Conservation (phyloP, 2,113 vertebrate species). For the Procavia capensis region DNA sequence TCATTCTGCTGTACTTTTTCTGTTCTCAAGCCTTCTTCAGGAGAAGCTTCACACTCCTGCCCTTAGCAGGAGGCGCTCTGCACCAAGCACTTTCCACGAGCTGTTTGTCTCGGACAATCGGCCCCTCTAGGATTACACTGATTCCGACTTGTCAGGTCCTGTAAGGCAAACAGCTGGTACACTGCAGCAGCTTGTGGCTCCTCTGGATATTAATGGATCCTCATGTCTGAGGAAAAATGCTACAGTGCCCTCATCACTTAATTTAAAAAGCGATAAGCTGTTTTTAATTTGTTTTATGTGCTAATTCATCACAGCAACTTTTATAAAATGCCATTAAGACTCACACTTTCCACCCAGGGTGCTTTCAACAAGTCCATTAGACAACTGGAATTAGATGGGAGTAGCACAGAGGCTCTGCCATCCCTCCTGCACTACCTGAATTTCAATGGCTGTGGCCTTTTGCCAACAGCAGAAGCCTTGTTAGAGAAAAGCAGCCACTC, state of each 20-base stretch:
- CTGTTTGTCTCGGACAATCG: neutral
- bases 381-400: slow-evolving; percentile 32
- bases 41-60: neutral
- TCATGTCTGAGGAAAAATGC: slow-evolving; percentile 64
- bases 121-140: neutral
- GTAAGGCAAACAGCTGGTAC: slow-evolving; percentile 48
- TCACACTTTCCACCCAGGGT: slow-evolving; percentile 11
- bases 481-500: neutral
- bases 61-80: neutral
- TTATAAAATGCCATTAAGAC: slow-evolving; percentile 76
- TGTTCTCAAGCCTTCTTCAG: neutral
- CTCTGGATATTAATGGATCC: slow-evolving; percentile 50
- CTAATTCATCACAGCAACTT: slow-evolving; percentile 72
- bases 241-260: slow-evolving; percentile 37
- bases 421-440: neutral
- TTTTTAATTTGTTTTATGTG: slow-evolving; percentile 79
- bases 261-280: slow-evolving; percentile 72
- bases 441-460: neutral
- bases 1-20: neutral
- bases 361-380: slow-evolving; percentile 70
- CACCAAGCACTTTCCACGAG: neutral
- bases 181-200: slow-evolving; percentile 42
- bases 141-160: slow-evolving; percentile 8
- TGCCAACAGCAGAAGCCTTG: neutral
- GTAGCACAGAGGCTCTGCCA: neutral